Percentiles rank a stretch among this genome's conserved stretches.
Evolutionary conservation across 92 coral and sea anemone species (phyloP).

Genomic region (Siderastrea radians): DNA sequence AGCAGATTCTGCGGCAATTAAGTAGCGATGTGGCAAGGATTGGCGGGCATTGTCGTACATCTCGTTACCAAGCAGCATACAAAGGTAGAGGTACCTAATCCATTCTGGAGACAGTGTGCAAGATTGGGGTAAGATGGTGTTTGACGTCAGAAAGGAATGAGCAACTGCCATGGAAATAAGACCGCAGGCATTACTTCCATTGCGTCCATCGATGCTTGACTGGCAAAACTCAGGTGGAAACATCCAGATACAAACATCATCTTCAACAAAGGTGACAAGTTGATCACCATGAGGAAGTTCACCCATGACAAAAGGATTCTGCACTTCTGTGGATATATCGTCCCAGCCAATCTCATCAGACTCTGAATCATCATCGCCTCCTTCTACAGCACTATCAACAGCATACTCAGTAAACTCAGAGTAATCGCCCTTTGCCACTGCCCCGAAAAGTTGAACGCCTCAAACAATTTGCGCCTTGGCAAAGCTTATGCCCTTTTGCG

Average conservation of each 20-base stretch:
- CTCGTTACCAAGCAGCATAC: conserved; percentile 12
- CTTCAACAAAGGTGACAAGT: not conserved
- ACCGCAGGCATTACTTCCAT: conserved; percentile 8
- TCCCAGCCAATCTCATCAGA: too few species aligned
- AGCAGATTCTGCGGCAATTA: not conserved
- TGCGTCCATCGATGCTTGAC: not conserved
- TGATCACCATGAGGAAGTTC: not conserved
- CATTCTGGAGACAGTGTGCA: not conserved
- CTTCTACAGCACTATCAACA: too few species aligned
- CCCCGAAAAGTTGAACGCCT: not conserved
- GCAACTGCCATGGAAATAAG: conserved; percentile 4
- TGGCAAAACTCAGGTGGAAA: conserved; percentile 16
- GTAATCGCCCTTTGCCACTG: not conserved
- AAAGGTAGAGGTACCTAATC: not conserved
- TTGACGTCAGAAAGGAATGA: not conserved
- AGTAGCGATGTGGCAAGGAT: not conserved
- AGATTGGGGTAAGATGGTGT: too few species aligned
- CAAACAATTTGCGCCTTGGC: not conserved
- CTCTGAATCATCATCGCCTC: too few species aligned
- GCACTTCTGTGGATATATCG: too few species aligned
- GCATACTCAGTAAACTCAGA: not conserved
- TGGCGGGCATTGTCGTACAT: conserved; percentile 5
- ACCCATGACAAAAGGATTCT: not conserved
- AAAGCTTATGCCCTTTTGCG: not conserved
- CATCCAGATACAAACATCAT: not conserved